These are phyloP conservation scores for Serranus cabrilla DNA, from an alignment of 2,797 vertebrate species.

Conservation along the genomic window DNA sequence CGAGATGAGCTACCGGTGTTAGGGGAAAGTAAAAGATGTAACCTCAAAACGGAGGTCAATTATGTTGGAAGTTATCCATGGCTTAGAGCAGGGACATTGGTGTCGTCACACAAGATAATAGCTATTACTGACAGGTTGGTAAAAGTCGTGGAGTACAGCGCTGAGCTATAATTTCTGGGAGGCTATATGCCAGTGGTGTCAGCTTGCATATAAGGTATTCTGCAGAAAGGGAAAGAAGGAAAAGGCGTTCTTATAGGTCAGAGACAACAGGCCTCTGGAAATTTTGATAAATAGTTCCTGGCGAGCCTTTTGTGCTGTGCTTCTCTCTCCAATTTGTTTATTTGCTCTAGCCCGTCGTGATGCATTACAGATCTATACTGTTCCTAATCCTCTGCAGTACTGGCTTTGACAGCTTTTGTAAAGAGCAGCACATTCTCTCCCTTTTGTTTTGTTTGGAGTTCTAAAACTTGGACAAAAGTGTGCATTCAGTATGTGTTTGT, in stretches of 20 bases:
- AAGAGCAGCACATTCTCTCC: conserved; percentile 13
- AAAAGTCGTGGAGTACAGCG: conserved; percentile 57
- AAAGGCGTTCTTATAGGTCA: conserved; percentile 66
- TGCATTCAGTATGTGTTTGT: conserved; percentile 7
- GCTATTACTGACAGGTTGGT: conserved; percentile 73
- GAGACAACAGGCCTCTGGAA: conserved; percentile 56
- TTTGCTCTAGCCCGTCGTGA: conserved; percentile 55
- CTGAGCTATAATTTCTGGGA: conserved; percentile 64
- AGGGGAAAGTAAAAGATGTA: conserved; percentile 63
- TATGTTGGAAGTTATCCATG: conserved; percentile 70
- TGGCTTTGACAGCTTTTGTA: conserved; percentile 59
- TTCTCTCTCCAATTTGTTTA: conserved; percentile 72
- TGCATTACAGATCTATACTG: conserved; percentile 65
- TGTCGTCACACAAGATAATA: conserved; percentile 69
- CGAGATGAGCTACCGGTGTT: conserved; percentile 45
- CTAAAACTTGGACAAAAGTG: conserved; percentile 10
- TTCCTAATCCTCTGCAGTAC: conserved; percentile 52
- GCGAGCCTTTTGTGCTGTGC: conserved; percentile 55
- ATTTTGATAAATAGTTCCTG: conserved; percentile 73
- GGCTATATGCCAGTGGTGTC: conserved; percentile 70
- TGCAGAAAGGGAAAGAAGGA: not conserved
- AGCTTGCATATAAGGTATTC: conserved; percentile 59
- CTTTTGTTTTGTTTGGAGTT: conserved; percentile 18
- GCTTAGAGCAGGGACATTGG: conserved; percentile 64
- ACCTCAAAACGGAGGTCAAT: conserved; percentile 76